phyloP scores from a whole-genome alignment of 2,113 vertebrate genomes.

The Cyprinodon tularosa region DNA sequence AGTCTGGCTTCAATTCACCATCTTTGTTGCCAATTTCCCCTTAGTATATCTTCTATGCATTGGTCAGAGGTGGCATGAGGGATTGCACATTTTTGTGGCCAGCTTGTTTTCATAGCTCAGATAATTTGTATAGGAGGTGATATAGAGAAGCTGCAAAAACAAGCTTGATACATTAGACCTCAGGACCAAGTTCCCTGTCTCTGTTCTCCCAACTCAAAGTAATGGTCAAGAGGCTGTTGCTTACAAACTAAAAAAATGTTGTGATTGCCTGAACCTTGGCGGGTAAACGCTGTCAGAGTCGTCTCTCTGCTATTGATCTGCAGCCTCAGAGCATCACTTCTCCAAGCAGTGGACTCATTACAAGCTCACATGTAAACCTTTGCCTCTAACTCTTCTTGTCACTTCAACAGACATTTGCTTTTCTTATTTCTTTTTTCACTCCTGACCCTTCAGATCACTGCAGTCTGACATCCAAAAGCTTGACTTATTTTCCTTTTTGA shows the following conservation, averaged over 20 bases:
- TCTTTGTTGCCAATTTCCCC: no score
- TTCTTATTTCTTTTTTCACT: not conserved
- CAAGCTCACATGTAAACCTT: conserved; percentile 1
- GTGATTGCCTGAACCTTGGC: conserved; percentile 44
- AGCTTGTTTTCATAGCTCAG: no score
- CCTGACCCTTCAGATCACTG: not conserved
- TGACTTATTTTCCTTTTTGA: no score
- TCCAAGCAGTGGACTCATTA: conserved; percentile 34
- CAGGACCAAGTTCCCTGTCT: no score
- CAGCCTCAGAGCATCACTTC: conserved; percentile 27
- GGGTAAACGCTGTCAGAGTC: conserved; percentile 9
- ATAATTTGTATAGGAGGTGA: no score
- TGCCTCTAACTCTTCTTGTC: conserved; percentile 1
- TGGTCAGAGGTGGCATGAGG: no score
- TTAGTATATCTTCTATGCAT: no score
- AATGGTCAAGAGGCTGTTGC: conserved; percentile 31
- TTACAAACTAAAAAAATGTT: conserved; percentile 17
- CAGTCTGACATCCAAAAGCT: not conserved
- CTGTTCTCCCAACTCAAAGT: not conserved
- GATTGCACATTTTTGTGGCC: no score
- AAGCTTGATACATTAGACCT: no score
- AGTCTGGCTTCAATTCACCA: no score
- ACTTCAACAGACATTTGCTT: conserved; percentile 8
- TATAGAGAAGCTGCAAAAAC: no score
- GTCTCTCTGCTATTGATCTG: conserved; percentile 47